A percentile compares a stretch with the other conserved stretches of the same genome.
These are phyloP conservation scores for Rhagoletis pomonella DNA, from an alignment of 1,140 invertebrate species.

Conservation along the genomic window DNA sequence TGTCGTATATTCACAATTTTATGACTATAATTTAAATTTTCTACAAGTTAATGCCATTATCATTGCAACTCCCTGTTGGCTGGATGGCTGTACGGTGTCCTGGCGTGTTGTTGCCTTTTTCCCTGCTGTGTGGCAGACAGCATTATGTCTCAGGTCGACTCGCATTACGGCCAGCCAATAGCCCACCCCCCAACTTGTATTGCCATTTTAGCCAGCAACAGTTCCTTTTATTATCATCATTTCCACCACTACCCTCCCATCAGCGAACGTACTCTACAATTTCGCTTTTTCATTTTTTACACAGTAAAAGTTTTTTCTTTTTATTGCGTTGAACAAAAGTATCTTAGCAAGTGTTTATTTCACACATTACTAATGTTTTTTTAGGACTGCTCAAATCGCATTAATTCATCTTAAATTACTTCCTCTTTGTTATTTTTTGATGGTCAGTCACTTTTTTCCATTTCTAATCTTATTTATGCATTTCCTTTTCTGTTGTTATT, in stretches of 20 bases:
- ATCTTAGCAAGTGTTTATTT: no score
- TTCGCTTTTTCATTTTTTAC: not conserved
- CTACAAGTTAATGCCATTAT: not conserved
- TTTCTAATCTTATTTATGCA: no score
- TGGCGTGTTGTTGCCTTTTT: not conserved
- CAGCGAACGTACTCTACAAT: not conserved
- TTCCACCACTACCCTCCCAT: not conserved
- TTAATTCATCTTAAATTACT: not conserved
- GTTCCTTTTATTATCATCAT: not conserved
- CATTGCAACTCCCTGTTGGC: not conserved
- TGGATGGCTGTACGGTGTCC: not conserved
- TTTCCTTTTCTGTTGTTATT: no score
- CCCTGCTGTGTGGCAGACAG: conserved; percentile 7
- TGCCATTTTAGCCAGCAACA: not conserved
- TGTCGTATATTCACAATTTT: not conserved
- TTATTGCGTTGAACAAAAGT: not conserved
- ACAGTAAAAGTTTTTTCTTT: not conserved
- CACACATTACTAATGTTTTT: not conserved
- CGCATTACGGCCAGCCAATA: not conserved
- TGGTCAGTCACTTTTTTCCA: no score
- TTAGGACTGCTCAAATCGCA: not conserved
- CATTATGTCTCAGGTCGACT: not conserved
- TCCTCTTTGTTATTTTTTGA: not conserved
- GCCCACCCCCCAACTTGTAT: not conserved
- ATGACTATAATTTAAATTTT: not conserved